Evolutionary conservation across 2,888 invertebrate species (phyloP).

Genomic region (Lepidocyrtinus sp.): DNA sequence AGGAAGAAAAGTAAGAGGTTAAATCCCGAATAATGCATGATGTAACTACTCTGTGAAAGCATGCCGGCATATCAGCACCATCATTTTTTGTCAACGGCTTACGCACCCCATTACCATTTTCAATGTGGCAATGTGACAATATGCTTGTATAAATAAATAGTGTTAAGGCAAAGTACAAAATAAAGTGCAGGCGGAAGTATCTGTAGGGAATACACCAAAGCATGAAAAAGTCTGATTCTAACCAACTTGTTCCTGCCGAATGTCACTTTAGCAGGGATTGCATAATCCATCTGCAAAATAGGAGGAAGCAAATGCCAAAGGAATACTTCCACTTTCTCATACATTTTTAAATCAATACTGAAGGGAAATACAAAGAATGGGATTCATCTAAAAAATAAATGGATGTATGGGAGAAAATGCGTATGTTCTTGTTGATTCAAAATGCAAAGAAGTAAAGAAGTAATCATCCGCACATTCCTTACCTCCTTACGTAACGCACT

Average conservation of each 20-base stretch:
- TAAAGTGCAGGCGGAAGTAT: background rate
- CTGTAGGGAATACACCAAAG: background rate
- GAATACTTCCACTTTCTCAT: constrained; percentile 26
- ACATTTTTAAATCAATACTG: constrained; percentile 42
- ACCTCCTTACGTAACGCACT: too few species aligned
- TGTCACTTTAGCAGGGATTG: background rate
- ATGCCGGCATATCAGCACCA: background rate
- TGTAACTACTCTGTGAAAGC: background rate
- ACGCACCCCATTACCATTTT: background rate
- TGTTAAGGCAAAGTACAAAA: background rate
- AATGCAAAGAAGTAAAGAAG: constrained; percentile 10
- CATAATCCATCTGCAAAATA: constrained; percentile 11
- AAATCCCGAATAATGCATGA: constrained; percentile 11
- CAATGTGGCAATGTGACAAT: background rate
- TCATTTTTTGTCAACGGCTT: background rate
- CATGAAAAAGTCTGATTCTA: background rate
- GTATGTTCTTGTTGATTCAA: constrained; percentile 54
- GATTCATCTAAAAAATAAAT: constrained; percentile 22
- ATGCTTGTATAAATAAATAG: background rate
- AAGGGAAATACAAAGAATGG: constrained; percentile 20
- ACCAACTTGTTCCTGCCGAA: background rate
- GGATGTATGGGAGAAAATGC: constrained; percentile 49
- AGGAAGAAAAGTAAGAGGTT: constrained; percentile 17
- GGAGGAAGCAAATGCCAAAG: constrained; percentile 4
- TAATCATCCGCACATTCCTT: constrained; percentile 7